A percentile compares a stretch with the other conserved stretches of the same genome.
Evolutionary conservation across 2,113 vertebrate species (phyloP).

Genomic region (Cathartes aura): DNA sequence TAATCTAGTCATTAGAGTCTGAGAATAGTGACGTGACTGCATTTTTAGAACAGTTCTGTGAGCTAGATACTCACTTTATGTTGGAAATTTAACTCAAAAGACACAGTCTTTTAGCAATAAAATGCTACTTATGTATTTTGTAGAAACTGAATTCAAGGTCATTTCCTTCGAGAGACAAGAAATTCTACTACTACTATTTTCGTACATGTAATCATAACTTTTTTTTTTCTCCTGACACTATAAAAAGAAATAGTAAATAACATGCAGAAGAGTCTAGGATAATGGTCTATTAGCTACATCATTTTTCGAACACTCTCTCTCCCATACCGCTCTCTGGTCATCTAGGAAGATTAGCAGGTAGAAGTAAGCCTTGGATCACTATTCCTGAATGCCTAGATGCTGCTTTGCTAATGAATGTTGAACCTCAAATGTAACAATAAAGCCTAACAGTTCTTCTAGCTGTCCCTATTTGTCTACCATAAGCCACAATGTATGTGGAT

Average conservation of each 20-base stretch:
- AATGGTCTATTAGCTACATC: rapidly evolving
- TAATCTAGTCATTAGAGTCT: not conserved
- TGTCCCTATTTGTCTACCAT: not conserved
- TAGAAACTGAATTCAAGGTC: not conserved
- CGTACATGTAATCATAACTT: not conserved
- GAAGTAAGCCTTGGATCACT: not conserved
- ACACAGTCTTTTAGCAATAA: not conserved
- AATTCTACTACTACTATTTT: not conserved
- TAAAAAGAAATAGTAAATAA: not conserved
- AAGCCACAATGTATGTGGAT: not conserved
- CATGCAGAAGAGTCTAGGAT: not conserved
- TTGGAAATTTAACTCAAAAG: not conserved
- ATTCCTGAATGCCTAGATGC: not conserved
- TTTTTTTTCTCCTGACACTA: not conserved
- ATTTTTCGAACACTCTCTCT: not conserved
- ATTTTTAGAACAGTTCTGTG: not conserved
- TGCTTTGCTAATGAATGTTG: not conserved
- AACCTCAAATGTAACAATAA: not conserved
- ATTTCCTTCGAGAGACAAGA: not conserved
- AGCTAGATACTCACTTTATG: not conserved
- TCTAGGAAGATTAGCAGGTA: not conserved
- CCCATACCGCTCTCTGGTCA: not conserved
- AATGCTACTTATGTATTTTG: not conserved
- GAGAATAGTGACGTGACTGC: not conserved
- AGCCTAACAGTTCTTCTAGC: not conserved